Base-by-base conservation (phyloP, 2,797 vertebrate genomes). In the Enteromius viviparus region DNA sequence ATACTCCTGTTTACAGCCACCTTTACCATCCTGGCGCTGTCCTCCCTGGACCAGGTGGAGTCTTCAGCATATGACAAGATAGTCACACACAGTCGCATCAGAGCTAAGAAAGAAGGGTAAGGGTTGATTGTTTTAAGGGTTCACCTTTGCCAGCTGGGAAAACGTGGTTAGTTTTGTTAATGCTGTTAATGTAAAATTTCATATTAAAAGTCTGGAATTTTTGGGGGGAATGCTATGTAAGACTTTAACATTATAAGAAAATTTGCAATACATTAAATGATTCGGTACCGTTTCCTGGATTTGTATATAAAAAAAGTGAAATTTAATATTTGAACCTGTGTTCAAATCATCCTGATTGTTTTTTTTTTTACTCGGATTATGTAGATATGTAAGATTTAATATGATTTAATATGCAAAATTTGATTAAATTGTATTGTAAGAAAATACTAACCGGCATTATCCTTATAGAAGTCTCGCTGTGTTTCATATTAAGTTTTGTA, bases 21-120 rank as follows among this genome's bases (percentile, higher is more conserved):
- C 78, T 93, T 93, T 29, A 89, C 88, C 66, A 90, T 95, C 77
- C 89, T 96, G 92, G 91, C 95, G 1, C 90, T 97, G 23, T 93
- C 90, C 85, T 89, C 86, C 85, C 87, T 96, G 85, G 94, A 95
- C 86, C 91, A 88, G 69, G 94, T 95, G 90, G 92, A 96, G 69
- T 94, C 96, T 89, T 96, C 93, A 42, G 96, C 96, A 80, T 99
- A 99, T 90, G 98, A 99, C 94, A 99, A 98, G 94, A 98, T 99
- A 86, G 94, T 99, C 87, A 91, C 91, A 86, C 98, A 99, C 76
- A 99, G 98, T 90, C 96, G 98, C 87, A 98, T 99, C 89, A 94
- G 98, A 87, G 98, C 97, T 89, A 96, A 95, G 68, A 95, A 95
- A 0, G 92, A 99, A 87, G 98, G 98, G 98, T 99, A 95, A 98